A percentile compares a stretch with the other conserved stretches of the same genome.
Evolutionary conservation across 1,140 invertebrate species (phyloP).

Genomic region (Hermatobates lingyangjiaoensis): DNA sequence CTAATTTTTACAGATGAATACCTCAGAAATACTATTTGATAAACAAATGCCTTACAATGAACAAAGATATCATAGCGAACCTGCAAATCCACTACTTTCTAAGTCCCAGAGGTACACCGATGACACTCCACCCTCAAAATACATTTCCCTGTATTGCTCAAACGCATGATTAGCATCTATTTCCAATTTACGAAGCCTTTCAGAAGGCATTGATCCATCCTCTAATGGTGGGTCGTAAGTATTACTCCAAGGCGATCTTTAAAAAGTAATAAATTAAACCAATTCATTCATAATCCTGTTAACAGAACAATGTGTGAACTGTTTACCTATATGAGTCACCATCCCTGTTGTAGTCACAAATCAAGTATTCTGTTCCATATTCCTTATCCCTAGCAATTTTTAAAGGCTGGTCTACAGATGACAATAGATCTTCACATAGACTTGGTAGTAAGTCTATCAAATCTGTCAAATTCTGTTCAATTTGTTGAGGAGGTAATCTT

Average conservation of each 20-base stretch:
- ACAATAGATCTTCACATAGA: slow-evolving; percentile 90
- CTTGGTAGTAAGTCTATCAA: slow-evolving; percentile 89
- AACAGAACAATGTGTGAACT: neutral
- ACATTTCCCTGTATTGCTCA: slow-evolving; percentile 97
- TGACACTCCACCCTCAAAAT: slow-evolving; percentile 98
- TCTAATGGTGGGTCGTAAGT: slow-evolving; percentile 93
- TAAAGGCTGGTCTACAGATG: slow-evolving; percentile 94
- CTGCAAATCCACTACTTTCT: slow-evolving; percentile 75
- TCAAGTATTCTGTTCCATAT: slow-evolving; percentile 87
- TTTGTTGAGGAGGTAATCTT: slow-evolving; percentile 93
- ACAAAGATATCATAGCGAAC: slow-evolving; percentile 26
- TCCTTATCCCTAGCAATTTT: slow-evolving; percentile 93
- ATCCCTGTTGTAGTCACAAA: slow-evolving; percentile 98
- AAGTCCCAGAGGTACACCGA: slow-evolving; percentile 99
- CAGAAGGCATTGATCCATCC: slow-evolving; percentile 96
- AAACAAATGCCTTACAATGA: no score
- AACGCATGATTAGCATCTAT: slow-evolving; percentile 96
- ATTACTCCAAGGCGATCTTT: slow-evolving; percentile 96
- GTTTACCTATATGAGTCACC: slow-evolving; percentile 87
- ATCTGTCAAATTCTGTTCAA: slow-evolving; percentile 95
- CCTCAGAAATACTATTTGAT: slow-evolving; percentile 2
- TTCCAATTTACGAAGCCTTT: slow-evolving; percentile 84
- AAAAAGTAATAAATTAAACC: slow-evolving; percentile 16
- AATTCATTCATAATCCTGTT: neutral
- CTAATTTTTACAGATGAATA: no score